A percentile compares a stretch with the other conserved stretches of the same genome.
Conservation (phyloP, 2,888 invertebrate genomes). For the Nemurella pictetii region DNA sequence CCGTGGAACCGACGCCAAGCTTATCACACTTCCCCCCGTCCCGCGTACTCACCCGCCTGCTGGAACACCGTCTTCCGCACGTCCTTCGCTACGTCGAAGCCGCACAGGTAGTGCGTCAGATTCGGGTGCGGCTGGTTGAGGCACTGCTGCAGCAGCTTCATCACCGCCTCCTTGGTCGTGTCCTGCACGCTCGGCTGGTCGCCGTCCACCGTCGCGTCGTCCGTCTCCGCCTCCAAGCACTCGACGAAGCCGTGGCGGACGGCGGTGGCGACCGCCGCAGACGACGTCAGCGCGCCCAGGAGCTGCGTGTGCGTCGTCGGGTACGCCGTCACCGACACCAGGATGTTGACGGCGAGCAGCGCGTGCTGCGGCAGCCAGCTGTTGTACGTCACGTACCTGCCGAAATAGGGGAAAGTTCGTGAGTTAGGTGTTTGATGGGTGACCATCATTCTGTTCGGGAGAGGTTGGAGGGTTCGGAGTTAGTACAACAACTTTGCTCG, state of each 20-base stretch:
- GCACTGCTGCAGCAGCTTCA: slow-evolving; percentile 75
- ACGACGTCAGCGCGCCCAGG: slow-evolving; percentile 71
- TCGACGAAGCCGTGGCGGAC: slow-evolving; percentile 85
- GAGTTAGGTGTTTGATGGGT: too few relatives aligned
- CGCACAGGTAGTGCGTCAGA: slow-evolving; percentile 84
- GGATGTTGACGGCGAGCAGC: slow-evolving; percentile 68
- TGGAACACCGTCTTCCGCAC: slow-evolving; percentile 76
- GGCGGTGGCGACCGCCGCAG: slow-evolving; percentile 59
- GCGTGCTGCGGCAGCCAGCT: slow-evolving; percentile 69
- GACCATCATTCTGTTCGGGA: too few relatives aligned
- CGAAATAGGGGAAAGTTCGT: slow-evolving; percentile 34
- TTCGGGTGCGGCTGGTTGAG: slow-evolving; percentile 80
- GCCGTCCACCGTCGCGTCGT: slow-evolving; percentile 50
- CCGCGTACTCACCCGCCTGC: slow-evolving; percentile 63
- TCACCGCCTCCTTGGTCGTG: slow-evolving; percentile 69
- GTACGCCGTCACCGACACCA: slow-evolving; percentile 66
- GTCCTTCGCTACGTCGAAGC: slow-evolving; percentile 79
- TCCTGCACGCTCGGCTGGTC: slow-evolving; percentile 45
- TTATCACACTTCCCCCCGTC: background rate
- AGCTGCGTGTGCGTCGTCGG: slow-evolving; percentile 71
- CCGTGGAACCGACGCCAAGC: too few relatives aligned
- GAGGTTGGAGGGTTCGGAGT: too few relatives aligned
- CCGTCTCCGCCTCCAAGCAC: slow-evolving; percentile 71
- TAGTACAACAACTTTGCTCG: too few relatives aligned
- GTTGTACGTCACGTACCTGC: slow-evolving; percentile 67